Percentiles rank a stretch among this genome's conserved stretches.
Conservation (phyloP, 2,888 invertebrate species). For the Cordilura impudica region DNA sequence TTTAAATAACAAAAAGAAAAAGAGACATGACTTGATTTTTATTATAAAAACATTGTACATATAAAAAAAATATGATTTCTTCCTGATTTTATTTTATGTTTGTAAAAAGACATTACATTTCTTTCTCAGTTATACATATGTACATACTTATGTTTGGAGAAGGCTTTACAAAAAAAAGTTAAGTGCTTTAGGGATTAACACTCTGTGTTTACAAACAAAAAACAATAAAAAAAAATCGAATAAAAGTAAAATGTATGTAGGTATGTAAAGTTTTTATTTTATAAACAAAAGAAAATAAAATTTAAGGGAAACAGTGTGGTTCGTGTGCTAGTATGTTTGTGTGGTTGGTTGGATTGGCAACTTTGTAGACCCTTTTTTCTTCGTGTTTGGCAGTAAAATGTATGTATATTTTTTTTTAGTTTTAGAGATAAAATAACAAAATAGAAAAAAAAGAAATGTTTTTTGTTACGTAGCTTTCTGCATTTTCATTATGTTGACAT, state of each 20-base stretch:
- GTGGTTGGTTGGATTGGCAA: conserved; percentile 28
- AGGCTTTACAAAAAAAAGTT: conserved; percentile 16
- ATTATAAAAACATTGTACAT: background rate
- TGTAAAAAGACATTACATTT: conserved; percentile 32
- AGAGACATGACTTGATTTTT: too few relatives aligned
- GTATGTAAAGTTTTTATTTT: conserved; percentile 24
- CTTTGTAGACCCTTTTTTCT: conserved; percentile 47
- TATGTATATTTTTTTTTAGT: conserved; percentile 6
- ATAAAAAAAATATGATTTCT: conserved; percentile 1
- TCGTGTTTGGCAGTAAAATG: conserved; percentile 26
- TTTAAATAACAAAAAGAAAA: background rate
- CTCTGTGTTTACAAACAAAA: conserved; percentile 6
- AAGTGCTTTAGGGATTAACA: conserved; percentile 52
- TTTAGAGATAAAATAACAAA: conserved; percentile 36
- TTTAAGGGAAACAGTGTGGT: conserved; percentile 4
- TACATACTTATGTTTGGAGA: background rate
- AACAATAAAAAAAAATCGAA: background rate
- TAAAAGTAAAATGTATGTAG: too few relatives aligned
- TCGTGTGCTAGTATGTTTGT: background rate
- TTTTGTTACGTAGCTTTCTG: conserved; percentile 29
- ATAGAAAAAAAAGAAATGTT: conserved; percentile 12
- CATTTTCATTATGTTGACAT: conserved; percentile 61
- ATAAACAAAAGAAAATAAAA: conserved; percentile 13
- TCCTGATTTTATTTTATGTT: conserved; percentile 6
- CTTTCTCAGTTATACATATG: conserved; percentile 4